Conservation (phyloP, 1,140 invertebrate genomes). For the Saccostrea echinata region DNA sequence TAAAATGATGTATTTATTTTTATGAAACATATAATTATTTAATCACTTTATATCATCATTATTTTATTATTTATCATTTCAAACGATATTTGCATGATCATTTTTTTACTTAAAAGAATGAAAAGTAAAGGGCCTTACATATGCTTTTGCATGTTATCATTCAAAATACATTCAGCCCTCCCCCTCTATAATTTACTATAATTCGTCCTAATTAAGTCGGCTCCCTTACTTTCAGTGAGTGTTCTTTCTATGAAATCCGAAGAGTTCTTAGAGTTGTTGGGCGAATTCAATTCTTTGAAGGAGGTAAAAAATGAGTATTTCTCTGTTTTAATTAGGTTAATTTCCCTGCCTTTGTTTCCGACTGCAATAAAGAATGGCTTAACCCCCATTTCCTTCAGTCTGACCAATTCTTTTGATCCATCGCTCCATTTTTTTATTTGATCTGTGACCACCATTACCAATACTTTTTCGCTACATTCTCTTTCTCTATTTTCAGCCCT, state of each 20-base stretch:
- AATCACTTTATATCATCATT: too few species aligned
- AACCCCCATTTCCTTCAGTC: neutral
- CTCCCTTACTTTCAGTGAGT: neutral
- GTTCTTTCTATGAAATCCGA: neutral
- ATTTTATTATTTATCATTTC: too few species aligned
- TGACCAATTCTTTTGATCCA: neutral
- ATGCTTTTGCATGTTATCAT: too few species aligned
- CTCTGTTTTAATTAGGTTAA: neutral
- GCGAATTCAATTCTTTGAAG: neutral
- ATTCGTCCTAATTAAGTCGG: too few species aligned
- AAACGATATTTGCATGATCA: too few species aligned
- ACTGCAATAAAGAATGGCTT: neutral
- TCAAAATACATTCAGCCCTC: too few species aligned
- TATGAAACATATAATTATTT: too few species aligned
- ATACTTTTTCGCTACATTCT: neutral
- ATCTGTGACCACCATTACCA: neutral
- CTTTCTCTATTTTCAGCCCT: neutral
- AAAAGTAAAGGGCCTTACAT: too few species aligned
- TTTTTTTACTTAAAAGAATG: too few species aligned
- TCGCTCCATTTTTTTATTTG: neutral
- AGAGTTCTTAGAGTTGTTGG: neutral
- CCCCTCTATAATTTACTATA: too few species aligned
- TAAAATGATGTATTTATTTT: too few species aligned
- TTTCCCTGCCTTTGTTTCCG: neutral
- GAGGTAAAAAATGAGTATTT: neutral